Percentiles rank a stretch among this genome's conserved stretches.
Conservation (phyloP, 2,797 vertebrate genomes). For the Falco berigora region DNA sequence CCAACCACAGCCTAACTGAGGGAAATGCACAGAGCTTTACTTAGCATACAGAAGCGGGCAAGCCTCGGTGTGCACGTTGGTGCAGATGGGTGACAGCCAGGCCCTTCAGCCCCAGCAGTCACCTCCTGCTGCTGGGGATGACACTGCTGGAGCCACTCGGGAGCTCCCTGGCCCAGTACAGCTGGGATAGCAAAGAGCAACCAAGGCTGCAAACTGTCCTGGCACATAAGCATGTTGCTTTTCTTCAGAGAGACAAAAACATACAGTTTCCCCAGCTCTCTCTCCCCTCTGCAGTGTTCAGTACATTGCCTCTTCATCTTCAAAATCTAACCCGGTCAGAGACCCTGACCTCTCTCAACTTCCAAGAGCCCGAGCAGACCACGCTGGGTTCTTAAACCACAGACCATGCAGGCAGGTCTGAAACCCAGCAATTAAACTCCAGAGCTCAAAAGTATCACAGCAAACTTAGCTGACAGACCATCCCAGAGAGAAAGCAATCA, state of each 20-base stretch:
- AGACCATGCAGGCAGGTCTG: neutral
- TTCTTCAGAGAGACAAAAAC: neutral
- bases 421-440: neutral
- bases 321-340: neutral
- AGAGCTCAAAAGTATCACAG: neutral
- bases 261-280: neutral
- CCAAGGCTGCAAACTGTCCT: neutral
- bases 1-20: neutral
- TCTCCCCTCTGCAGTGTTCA: neutral
- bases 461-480: neutral
- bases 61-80: neutral
- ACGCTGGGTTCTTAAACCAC: neutral
- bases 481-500: neutral
- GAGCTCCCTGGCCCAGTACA: neutral
- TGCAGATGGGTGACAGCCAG: neutral
- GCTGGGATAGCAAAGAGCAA: neutral
- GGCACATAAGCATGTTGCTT: fast-evolving
- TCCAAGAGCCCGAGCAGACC: neutral
- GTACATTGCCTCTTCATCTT: neutral
- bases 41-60: fast-evolving
- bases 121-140: neutral
- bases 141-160: fast-evolving
- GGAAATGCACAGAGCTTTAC: neutral
- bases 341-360: neutral
- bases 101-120: neutral